These are phyloP conservation scores for Mormoops blainvillei DNA, from an alignment of 2,113 vertebrate species.

Conservation along the genomic window DNA sequence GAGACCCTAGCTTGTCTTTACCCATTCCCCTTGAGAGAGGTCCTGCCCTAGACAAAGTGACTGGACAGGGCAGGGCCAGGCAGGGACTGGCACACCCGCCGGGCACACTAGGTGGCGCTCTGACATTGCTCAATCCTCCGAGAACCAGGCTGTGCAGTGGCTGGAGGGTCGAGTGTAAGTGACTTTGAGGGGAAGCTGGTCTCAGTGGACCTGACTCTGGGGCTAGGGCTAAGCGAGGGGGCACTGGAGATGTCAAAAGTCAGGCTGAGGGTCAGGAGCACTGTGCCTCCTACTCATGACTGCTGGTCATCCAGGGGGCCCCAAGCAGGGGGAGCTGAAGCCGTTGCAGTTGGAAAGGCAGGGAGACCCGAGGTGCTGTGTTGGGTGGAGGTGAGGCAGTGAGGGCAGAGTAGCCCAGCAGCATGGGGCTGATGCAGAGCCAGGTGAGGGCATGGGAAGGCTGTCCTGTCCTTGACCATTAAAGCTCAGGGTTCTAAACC, in stretches of 20 bases:
- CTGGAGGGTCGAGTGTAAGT: background rate
- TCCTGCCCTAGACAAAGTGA: background rate
- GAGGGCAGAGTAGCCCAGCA: background rate
- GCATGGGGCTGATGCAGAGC: background rate
- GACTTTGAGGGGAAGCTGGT: background rate
- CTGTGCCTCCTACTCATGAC: background rate
- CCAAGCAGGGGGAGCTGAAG: background rate
- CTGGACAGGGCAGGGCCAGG: rapidly evolving
- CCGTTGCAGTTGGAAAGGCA: background rate
- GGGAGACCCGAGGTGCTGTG: background rate
- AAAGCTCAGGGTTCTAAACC: background rate
- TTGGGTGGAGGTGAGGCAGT: too few relatives aligned
- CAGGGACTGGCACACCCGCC: rapidly evolving
- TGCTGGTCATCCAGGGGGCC: background rate
- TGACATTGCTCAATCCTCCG: slow-evolving; percentile 46
- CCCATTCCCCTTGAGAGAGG: rapidly evolving
- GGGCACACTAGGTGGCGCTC: slow-evolving; percentile 78
- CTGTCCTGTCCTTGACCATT: background rate
- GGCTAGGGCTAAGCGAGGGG: background rate
- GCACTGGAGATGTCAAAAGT: background rate
- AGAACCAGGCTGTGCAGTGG: rapidly evolving
- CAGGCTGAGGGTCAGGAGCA: background rate
- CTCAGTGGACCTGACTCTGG: background rate
- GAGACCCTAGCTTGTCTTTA: background rate
- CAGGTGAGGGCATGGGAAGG: background rate